Base-by-base conservation (phyloP, 2,888 invertebrate species). In the Meandrusa payeni region DNA sequence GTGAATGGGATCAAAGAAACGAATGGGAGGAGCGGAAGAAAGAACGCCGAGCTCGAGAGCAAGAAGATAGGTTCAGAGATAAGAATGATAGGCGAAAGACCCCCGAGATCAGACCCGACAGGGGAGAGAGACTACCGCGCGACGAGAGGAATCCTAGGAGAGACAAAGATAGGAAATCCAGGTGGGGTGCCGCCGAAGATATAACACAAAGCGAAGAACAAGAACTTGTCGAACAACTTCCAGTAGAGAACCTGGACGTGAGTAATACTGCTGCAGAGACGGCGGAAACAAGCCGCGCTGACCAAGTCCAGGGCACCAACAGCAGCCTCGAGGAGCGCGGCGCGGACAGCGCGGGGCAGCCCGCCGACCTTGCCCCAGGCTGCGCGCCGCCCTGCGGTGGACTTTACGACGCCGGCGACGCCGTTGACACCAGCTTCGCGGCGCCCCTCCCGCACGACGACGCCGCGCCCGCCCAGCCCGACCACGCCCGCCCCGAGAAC, bases 111-210 rank as follows among this genome's bases (percentile, higher is more conserved):
- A 57, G 64, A 36, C 19, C 43, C 5, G 20, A n/a, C n/a, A n/a
- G n/a, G n/a, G n/a, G n/a, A n/a, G n/a, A n/a, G n/a, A n/a, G 47
- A 2, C 49, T 45, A 13, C 38, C 50, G 19, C 51, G 59, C 22
- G 65, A 66, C 6, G 66, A 68, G 17, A 57, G 65, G 26, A 60
- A 51, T 39, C 43, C 58, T 10, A 62, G 70, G 26, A 64, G 74
- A 36, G 81, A 82, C 7, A 79, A 73, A 49, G 86, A 86, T 43
- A 71, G 86, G 17, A 86, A 82, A 42, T 86, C 86, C 1, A 64
- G 86, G 20, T 86, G 86, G 86, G 86, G 86, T 0, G 81, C 78
- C 1, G 73, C 80, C 0, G 79, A 79, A 1, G 79, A 78, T 28
- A 41, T 40, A 6, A 27, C 27, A 1, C 24, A 20, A 6, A 29